A percentile compares a stretch with the other conserved stretches of the same genome.
Conservation (phyloP, 2,113 vertebrate genomes). For the Eira barbara region DNA sequence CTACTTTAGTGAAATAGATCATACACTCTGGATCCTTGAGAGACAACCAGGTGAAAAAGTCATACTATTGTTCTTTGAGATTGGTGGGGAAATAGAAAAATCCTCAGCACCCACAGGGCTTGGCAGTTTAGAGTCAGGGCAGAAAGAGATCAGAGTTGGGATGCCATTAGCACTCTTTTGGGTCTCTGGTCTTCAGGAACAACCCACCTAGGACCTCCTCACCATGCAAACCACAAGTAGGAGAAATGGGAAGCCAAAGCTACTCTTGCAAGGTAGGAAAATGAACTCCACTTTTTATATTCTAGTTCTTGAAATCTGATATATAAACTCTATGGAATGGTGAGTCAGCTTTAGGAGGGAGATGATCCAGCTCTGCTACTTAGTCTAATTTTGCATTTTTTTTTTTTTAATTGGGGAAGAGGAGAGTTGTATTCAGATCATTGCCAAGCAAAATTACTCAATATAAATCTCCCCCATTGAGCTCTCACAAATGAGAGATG, state of each 20-base stretch:
- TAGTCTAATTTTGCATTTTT: background rate
- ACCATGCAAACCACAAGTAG: background rate
- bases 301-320: background rate
- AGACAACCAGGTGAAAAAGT: background rate
- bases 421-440: constrained; percentile 22
- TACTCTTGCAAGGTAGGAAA: background rate
- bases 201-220: background rate
- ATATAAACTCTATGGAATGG: background rate
- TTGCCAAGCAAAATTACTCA: constrained; percentile 16
- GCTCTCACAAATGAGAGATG: background rate
- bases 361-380: background rate
- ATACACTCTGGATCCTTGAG: background rate
- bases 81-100: background rate
- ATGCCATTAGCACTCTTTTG: background rate
- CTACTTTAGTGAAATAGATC: background rate
- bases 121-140: background rate
- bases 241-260: background rate
- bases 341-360: background rate
- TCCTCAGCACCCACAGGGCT: background rate
- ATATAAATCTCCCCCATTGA: background rate
- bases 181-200: background rate
- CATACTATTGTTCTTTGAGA: background rate
- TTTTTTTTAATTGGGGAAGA: constrained; percentile 17
- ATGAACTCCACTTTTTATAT: background rate
- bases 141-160: background rate